phyloP scores from a whole-genome alignment of 1,140 invertebrate genomes.

The Calephelis nemesis region DNA sequence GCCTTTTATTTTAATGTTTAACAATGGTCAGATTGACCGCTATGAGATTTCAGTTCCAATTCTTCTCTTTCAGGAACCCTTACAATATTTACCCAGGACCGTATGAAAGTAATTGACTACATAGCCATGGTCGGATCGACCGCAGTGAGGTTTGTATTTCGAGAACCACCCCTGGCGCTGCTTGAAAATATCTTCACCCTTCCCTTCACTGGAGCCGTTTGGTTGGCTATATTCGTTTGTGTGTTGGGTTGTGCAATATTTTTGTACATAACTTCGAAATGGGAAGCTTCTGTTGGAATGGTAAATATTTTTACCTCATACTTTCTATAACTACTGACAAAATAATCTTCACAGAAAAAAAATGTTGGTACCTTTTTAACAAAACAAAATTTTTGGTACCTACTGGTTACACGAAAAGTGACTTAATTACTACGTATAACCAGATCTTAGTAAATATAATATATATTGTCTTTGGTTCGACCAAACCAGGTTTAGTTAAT shows the following conservation, averaged over 20 bases:
- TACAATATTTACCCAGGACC: constrained; percentile 64
- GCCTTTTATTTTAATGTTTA: too few relatives aligned
- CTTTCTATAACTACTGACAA: too few relatives aligned
- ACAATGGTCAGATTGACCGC: too few relatives aligned
- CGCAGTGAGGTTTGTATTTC: constrained; percentile 81
- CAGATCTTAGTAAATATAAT: too few relatives aligned
- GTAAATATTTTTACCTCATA: constrained; percentile 35
- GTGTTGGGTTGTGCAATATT: constrained; percentile 56
- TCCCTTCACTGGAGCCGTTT: constrained; percentile 81
- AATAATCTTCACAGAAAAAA: too few relatives aligned
- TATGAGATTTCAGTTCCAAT: not conserved
- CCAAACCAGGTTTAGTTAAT: too few relatives aligned
- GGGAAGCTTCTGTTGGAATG: constrained; percentile 65
- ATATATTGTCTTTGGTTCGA: too few relatives aligned
- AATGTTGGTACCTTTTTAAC: too few relatives aligned
- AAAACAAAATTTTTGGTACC: too few relatives aligned
- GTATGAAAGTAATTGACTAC: constrained; percentile 79
- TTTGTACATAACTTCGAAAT: constrained; percentile 64
- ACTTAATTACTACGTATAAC: too few relatives aligned
- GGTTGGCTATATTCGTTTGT: constrained; percentile 79
- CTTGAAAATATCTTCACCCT: constrained; percentile 82
- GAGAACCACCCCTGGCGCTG: constrained; percentile 82
- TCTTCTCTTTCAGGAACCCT: constrained; percentile 47
- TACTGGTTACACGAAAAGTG: too few relatives aligned
- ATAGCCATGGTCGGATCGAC: constrained; percentile 82